Base-by-base conservation (phyloP, 2,888 invertebrate species). In the Chloromyia formosa region DNA sequence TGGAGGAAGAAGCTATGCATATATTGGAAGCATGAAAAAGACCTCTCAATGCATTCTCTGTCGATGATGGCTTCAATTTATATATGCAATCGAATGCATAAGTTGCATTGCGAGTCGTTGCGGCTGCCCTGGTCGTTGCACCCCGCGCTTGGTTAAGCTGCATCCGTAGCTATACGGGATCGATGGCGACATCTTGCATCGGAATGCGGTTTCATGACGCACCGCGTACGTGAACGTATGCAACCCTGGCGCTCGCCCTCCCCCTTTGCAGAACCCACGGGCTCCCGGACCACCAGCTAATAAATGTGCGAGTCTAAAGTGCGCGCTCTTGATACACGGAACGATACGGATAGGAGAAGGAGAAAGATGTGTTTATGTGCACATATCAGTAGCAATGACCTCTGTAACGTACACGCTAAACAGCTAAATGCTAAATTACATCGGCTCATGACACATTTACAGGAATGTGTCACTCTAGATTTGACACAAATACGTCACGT, bases 301-400 rank as follows among this genome's bases (percentile, higher is more conserved):
- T 66, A 22, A 66, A 66, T 66, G 45, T 22, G 66, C 45, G 42
- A 40, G 42, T 64, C 64, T 40, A 64, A 45, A 64, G 64, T 40
- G 64, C 64, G 2, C n/a, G n/a, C n/a, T n/a, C n/a, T 64, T 45
- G 42, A 18, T 56, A 27, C 35, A n/a, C 54, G 54, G 40, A 54
- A 56, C 71, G 40, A 56, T 45, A 40, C 27, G n/a, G n/a, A n/a
- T n/a, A n/a, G n/a, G n/a, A n/a, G n/a, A n/a, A n/a, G n/a, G n/a
- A n/a, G n/a, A n/a, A n/a, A n/a, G n/a, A n/a, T 35, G 7, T 71
- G 56, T 71, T 71, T 56, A 56, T 71, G 71, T 71, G 56, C 56
- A 71, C 56, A 56, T n/a, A 56, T 35, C 69, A 71, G 58, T 69
- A 71, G 71, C 71, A 71, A 71, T 71, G 71, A 71, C 71, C 71